Conservation (phyloP, 1,140 invertebrate species). For the Magallana angulata region DNA sequence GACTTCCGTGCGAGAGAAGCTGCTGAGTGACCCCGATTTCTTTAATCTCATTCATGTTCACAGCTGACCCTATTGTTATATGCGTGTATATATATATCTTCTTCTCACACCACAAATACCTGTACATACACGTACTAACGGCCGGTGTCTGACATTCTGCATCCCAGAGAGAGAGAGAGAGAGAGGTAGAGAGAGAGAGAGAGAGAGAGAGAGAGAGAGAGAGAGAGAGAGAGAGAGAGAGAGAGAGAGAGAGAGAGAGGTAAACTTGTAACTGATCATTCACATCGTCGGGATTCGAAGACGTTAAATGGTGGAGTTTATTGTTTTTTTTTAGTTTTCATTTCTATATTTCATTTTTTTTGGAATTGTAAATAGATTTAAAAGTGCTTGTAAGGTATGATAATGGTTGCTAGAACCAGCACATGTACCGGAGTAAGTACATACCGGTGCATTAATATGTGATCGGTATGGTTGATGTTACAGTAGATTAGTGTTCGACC, state of each 20-base stretch:
- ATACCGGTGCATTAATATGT: too few relatives aligned
- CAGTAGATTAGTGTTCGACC: too few relatives aligned
- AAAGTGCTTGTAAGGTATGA: background rate
- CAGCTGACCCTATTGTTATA: slow-evolving; percentile 13
- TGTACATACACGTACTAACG: background rate
- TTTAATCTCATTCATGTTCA: slow-evolving; percentile 10
- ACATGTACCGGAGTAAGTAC: too few relatives aligned
- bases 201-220: slow-evolving; percentile 13
- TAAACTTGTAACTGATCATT: background rate
- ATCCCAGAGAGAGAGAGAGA: background rate
- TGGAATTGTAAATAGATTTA: background rate
- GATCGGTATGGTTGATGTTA: too few relatives aligned
- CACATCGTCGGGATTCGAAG: background rate
- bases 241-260: background rate
- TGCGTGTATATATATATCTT: background rate
- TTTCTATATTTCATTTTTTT: background rate
- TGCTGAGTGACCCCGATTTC: background rate
- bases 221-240: background rate
- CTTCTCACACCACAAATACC: background rate
- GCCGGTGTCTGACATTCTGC: slow-evolving; percentile 11
- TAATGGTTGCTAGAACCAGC: too few relatives aligned
- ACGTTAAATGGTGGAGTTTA: background rate
- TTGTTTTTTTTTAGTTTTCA: background rate
- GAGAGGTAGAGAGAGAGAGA: background rate
- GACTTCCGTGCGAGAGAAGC: background rate